Percentiles rank a stretch among this genome's conserved stretches.
Evolutionary conservation across 2,113 vertebrate genomes (phyloP).

Genomic region (Antechinus flavipes): DNA sequence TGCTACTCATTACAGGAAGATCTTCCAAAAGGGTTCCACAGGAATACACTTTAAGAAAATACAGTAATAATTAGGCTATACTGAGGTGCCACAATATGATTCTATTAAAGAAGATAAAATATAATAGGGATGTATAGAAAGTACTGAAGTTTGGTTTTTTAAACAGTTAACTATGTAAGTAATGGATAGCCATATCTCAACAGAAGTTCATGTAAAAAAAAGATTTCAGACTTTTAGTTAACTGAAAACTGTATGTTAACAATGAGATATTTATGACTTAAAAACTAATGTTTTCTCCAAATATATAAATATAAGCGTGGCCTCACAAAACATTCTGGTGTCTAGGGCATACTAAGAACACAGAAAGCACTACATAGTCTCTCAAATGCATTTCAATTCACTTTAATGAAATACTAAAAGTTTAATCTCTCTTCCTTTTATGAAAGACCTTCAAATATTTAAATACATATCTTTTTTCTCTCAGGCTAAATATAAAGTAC

Average conservation of each 20-base stretch:
- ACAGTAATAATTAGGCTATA: neutral
- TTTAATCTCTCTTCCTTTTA: neutral
- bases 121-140: neutral
- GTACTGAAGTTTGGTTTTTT: neutral
- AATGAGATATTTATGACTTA: neutral
- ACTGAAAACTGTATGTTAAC: neutral
- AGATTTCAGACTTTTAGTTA: neutral
- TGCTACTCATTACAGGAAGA: neutral
- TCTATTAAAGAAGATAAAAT: neutral
- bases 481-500: neutral
- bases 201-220: neutral
- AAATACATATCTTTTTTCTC: neutral
- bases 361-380: neutral
- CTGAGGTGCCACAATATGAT: neutral
- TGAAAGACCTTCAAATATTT: neutral
- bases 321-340: neutral
- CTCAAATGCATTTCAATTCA: neutral
- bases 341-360: neutral
- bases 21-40: neutral
- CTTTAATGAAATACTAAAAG: neutral
- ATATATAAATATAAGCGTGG: neutral
- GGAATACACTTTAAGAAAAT: neutral
- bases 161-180: neutral
- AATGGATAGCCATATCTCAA: neutral
- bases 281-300: neutral